Evolutionary conservation across 2,113 vertebrate species (phyloP), one percentile per base, ranked within the genome.

Genomic region (Pseudonaja textilis): DNA sequence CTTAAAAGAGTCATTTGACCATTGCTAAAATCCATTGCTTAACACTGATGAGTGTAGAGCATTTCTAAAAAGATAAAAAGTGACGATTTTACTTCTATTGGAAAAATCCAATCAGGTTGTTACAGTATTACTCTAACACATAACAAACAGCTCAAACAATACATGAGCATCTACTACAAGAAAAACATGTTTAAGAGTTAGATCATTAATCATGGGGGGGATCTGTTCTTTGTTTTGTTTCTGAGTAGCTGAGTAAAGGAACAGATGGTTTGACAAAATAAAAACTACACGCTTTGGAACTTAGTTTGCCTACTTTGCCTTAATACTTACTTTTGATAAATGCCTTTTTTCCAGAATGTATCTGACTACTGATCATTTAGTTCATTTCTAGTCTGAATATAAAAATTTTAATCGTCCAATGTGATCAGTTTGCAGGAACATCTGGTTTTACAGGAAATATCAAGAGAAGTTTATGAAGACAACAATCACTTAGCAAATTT

Each of bases 271-370:
- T 94, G 92, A 94, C 92, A 96, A 47, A 74, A 56, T 94, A 90
- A 96, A 96, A 94, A 85, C 56, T 88, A 54, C 7, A 34, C 92
- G 14, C 81, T 95, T 93, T 88, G 39, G 93, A 93, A 93, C 93
- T 91, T 59, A 95, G 94, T n/a, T 42, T 10, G 8, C 92, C 50
- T 91, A 22, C 87, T 94, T 96, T 93, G 94, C 93, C 93, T 93
- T 50, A 88, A 42, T 91, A 91, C 10, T 94, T 59, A 54, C 95
- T 96, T 93, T 93, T 94, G 93, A 96, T 86, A 92, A 95, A 92
- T 90, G 39, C 42, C 69, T 95, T 90, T 92, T 3, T 34, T 74
- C 90, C 81, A 20, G 0, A 52, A 54, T 20, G 42, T 94, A 81
- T 39, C 93, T 81, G 14, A 45, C 93, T 95, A 90, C 95, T 91